phyloP scores from a whole-genome alignment of 2,888 invertebrate genomes.

The Meliscaeva auricollis region DNA sequence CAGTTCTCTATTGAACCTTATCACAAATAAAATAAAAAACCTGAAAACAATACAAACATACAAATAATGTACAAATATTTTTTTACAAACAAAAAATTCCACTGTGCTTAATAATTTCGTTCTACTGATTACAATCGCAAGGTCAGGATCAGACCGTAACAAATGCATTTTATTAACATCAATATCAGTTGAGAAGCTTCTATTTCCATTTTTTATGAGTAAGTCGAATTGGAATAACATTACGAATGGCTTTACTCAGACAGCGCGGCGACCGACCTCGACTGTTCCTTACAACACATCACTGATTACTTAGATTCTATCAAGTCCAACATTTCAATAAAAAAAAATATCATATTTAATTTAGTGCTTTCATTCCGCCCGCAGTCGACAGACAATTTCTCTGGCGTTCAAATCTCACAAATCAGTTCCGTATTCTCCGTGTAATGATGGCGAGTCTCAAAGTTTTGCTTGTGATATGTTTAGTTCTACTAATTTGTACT shows the following conservation, averaged over 20 bases:
- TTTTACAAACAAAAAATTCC: conserved; percentile 48
- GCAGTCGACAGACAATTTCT: conserved; percentile 55
- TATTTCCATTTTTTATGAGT: conserved; percentile 8
- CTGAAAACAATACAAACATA: not conserved
- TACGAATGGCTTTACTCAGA: conserved; percentile 34
- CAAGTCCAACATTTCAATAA: conserved; percentile 58
- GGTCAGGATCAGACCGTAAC: conserved; percentile 46
- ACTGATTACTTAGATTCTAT: conserved; percentile 60
- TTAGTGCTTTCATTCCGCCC: not conserved
- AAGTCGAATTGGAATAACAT: conserved; percentile 32
- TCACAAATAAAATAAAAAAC: not conserved
- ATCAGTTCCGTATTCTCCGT: conserved; percentile 43
- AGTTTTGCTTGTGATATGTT: conserved; percentile 20
- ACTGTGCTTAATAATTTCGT: conserved; percentile 29
- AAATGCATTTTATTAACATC: conserved; percentile 43
- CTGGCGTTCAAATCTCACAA: conserved; percentile 32
- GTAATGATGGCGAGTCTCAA: conserved; percentile 48
- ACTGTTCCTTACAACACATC: conserved; percentile 16
- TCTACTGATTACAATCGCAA: conserved; percentile 57
- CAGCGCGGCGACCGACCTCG: conserved; percentile 23
- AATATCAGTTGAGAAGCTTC: not conserved
- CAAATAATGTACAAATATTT: too few species aligned
- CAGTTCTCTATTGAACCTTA: too few species aligned
- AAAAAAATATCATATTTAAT: conserved; percentile 7
- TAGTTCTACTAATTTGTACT: conserved; percentile 38